Base-by-base conservation (phyloP, 2,113 vertebrate genomes). In the Phylloscopus trochilus region DNA sequence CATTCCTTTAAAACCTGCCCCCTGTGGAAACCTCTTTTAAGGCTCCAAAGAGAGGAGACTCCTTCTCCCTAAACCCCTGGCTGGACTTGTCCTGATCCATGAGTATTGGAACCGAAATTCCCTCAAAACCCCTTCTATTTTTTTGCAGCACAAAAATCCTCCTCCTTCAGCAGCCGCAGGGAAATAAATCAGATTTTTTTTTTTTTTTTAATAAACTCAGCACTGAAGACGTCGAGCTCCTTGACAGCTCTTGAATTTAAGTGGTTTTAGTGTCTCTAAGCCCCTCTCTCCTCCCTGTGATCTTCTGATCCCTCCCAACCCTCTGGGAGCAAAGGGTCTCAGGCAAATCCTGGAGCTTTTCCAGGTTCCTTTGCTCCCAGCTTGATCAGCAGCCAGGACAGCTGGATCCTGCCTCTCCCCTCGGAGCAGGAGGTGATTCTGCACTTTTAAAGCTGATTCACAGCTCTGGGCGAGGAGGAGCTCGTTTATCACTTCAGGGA, bases 351-450 rank as follows among this genome's bases (percentile, higher is more conserved):
- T 67, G 16, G 63, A 85, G 39, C 9, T 74, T 81, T 89, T 78
- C 49, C 89, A 92, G 59, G 15, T 74, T 68, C 41, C 77, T 56
- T 23, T 83, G 33, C 78, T 95, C 91, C 80, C 74, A 78, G 69
- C 43, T 91, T 83, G 89, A 91, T 83, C 90, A 63, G 66, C 53
- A 55, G 81, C 90, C 94, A 91, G 86, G 77, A 58, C 80, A 96
- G 74, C 90, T 96, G 95, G 78, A 19, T 89, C 47, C 72, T 15
- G 83, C 24, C 49, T 67, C 47, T 88, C 74, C 79, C 67, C 78
- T 52, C 31, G 24, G 23, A 72, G 87, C 92, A 93, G 78, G 92
- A 68, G 70, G n/a, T 87, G 49, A 67, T 90, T 62, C 81, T 53
- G 75, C 62, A 27, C 41, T 49, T 49, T 26, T 24, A 23, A n/a